Conservation (phyloP, 2,888 invertebrate genomes). For the Dexiosoma caninum region DNA sequence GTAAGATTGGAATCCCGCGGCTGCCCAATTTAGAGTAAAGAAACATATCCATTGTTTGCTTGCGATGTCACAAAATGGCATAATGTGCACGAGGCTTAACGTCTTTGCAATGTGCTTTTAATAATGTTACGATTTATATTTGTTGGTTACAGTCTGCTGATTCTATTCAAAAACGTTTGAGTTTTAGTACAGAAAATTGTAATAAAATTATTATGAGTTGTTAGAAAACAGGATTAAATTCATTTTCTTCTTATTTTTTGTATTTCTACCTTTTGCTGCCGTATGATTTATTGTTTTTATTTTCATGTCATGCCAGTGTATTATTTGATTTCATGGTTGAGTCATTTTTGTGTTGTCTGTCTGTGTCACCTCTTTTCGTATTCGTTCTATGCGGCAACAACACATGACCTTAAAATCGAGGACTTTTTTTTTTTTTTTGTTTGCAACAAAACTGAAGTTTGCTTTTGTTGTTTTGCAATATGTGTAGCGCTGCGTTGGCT, state of each 20-base stretch:
- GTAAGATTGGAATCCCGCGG: no score
- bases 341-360: slow-evolving; percentile 26
- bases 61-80: no score
- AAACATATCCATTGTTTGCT: no score
- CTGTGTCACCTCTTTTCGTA: slow-evolving; percentile 18
- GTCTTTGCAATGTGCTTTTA: neutral
- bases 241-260: no score
- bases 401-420: slow-evolving; percentile 50
- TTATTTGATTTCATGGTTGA: slow-evolving; percentile 56
- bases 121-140: neutral
- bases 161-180: slow-evolving; percentile 5
- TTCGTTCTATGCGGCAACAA: neutral
- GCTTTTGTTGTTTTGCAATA: slow-evolving; percentile 5
- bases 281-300: slow-evolving; percentile 41
- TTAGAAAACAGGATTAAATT: neutral
- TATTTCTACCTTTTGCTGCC: neutral
- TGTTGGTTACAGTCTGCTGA: slow-evolving; percentile 47
- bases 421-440: neutral
- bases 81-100: no score
- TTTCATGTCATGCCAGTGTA: slow-evolving; percentile 24
- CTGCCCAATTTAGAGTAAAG: no score
- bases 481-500: slow-evolving; percentile 13
- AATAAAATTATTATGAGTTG: neutral
- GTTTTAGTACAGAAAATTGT: neutral
- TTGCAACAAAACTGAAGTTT: slow-evolving; percentile 34